Base-by-base conservation (phyloP, 92 coral and sea anemone genomes). In the Ricordea florida region DNA sequence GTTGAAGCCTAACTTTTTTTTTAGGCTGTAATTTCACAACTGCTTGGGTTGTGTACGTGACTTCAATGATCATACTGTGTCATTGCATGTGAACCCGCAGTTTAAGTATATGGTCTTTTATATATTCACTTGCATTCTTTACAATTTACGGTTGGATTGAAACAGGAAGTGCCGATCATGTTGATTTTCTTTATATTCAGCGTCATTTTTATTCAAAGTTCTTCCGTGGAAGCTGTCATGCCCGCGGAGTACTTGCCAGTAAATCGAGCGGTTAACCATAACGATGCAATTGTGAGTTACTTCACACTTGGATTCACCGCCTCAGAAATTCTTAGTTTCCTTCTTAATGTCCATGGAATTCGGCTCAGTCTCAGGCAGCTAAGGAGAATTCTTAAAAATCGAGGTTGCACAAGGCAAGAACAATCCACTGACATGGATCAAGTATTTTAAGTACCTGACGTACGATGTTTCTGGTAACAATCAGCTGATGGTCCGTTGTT, bases 321-420 rank as follows among this genome's bases (percentile, higher is more conserved):
- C 51, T 46, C 60, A 21, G 83, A 83, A 75, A 83, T 83, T 62
- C 58, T 74, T 4, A 45, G 59, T 50, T 83, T 75, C 45, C 52
- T 82, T 35, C 67, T 82, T 14, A 65, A 62, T 60, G 76, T 82
- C 26, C 82, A 82, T 64, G 83, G 83, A 22, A 57, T 83, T 61
- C 71, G 36, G 53, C 88, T 75, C 15, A 75, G 88, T 45, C 57
- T 83, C 34, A 43, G 88, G 69, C 88, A 83, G 69, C 22, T 66
- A n/a, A 83, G 74, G 57, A 45, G 65, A 67, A 74, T 74, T 59
- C 78, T 75, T 16, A 56, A 52, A 43, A 55, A 44, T 43, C 66
- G 51, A 40, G 84, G 84, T 64, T 66, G 78, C 42, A 29, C 51
- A 27, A 83, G 71, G 55, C 56, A 70, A 57, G 48, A 40, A 65